Base-by-base conservation (phyloP, 1,140 invertebrate species). In the Saccostrea cuccullata region DNA sequence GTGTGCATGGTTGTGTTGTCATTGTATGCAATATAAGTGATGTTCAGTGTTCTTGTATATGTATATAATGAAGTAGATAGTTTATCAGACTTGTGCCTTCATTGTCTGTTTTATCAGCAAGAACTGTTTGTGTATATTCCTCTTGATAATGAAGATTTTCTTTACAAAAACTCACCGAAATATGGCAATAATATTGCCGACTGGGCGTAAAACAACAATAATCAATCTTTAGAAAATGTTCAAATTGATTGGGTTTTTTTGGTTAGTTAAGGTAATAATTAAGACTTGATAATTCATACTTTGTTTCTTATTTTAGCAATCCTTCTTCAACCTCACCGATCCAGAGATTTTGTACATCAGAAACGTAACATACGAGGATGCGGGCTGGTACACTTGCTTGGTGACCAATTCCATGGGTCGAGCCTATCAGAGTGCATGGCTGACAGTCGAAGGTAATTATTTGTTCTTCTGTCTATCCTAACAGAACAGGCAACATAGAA, bases 331-430 rank as follows among this genome's bases (percentile, higher is more conserved):
- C 82, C 90, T 91, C 26, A 93, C 90, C 5, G 94, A 97, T 91
- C 96, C 97, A 0, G 97, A 98, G 94, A 94, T 97, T 17, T 94
- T 98, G 12, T 96, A 96, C 11, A 93, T 99, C 26, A 95, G 96
- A 82, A 99, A 99, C 93, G 97, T 99, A 0, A 98, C 97, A 0
- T 96, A 97, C 87, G 96, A 97, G 58, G 97, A 98, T 91, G 97
- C 98, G 94, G 98, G 98, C 1, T 98, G 97, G 97, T 99, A 99
- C 93, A 97, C 97, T 0, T 99, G 98, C 93, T 96, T 98, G 8
- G 98, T 97, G 0, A 96, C 97, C 5, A 99, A 98, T 94, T 96
- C 96, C 64, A 95, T 98, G 17, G 98, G 98, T 0, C 96, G 96
- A 47, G 96, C 97, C 0, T 96, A 96, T 82, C 96, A 96, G 55